These are phyloP conservation scores for Falco rusticolus DNA, from an alignment of 2,797 vertebrate species.

Conservation along the genomic window DNA sequence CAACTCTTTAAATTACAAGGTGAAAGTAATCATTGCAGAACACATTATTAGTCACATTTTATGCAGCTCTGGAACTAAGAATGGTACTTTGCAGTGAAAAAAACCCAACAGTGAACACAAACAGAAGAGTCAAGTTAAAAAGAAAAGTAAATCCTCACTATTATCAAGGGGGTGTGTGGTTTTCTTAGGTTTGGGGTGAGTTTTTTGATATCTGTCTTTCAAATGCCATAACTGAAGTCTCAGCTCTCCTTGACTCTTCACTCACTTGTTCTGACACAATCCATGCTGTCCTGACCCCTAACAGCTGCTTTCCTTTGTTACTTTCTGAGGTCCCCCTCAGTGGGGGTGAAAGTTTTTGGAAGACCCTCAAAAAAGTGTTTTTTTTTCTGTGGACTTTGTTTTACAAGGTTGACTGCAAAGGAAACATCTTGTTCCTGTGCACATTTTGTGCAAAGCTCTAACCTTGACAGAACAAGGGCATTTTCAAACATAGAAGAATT, in stretches of 20 bases:
- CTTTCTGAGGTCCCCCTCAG: not conserved
- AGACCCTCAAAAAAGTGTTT: not conserved
- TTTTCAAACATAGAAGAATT: not conserved
- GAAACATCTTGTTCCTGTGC: not conserved
- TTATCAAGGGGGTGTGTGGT: not conserved
- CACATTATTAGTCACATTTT: not conserved
- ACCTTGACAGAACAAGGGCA: not conserved
- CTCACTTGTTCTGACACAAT: not conserved
- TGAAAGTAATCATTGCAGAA: not conserved
- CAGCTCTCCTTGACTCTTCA: not conserved
- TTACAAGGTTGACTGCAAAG: not conserved
- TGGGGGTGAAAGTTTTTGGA: not conserved
- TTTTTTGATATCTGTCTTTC: not conserved
- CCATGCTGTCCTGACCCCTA: not conserved
- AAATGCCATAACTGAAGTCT: not conserved
- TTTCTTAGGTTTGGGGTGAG: not conserved
- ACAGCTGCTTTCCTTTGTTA: not conserved
- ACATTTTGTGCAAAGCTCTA: not conserved
- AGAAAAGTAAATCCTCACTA: not conserved
- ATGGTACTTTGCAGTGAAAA: not conserved
- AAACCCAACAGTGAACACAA: not conserved
- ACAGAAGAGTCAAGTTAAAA: not conserved
- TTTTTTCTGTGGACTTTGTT: not conserved
- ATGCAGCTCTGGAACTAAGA: not conserved
- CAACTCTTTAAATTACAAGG: not conserved